Conservation (phyloP, 2,113 vertebrate genomes). For the Etheostoma spectabile region DNA sequence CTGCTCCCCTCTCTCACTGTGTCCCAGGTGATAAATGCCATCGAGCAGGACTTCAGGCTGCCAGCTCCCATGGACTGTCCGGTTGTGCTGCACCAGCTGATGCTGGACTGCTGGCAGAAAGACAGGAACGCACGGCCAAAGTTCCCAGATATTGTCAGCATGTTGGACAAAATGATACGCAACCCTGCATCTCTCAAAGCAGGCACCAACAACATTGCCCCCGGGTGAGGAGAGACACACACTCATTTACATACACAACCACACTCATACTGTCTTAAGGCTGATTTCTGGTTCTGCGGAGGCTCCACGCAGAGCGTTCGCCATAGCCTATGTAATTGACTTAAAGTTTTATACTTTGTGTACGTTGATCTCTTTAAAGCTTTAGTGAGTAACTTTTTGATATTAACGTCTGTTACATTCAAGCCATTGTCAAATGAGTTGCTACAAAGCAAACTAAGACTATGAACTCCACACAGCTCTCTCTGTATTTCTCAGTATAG, state of each 20-base stretch:
- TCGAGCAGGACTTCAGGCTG: constrained; percentile 97
- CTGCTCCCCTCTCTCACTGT: not conserved
- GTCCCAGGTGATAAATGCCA: constrained; percentile 96
- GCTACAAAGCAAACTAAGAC: too few relatives aligned
- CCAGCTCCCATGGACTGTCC: constrained; percentile 99
- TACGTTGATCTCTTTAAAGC: too few relatives aligned
- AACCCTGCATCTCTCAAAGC: constrained; percentile 96
- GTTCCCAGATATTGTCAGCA: constrained; percentile 95
- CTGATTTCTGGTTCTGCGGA: too few relatives aligned
- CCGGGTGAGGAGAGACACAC: constrained; percentile 74
- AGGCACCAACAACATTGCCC: constrained; percentile 90
- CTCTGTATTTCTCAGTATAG: too few relatives aligned
- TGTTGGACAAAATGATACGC: constrained; percentile 97
- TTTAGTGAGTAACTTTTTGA: too few relatives aligned
- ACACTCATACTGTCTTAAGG: not conserved
- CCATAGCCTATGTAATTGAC: too few relatives aligned
- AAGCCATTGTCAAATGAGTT: too few relatives aligned
- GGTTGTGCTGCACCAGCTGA: constrained; percentile 94
- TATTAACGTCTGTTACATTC: too few relatives aligned
- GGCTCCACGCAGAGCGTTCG: too few relatives aligned
- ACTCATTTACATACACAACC: constrained; percentile 31
- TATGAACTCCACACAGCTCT: too few relatives aligned
- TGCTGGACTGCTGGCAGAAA: constrained; percentile 99
- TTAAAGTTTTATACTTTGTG: too few relatives aligned
- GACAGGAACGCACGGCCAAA: constrained; percentile 97